Conservation (phyloP, 2,888 invertebrate genomes). For the Saturnia japonica region DNA sequence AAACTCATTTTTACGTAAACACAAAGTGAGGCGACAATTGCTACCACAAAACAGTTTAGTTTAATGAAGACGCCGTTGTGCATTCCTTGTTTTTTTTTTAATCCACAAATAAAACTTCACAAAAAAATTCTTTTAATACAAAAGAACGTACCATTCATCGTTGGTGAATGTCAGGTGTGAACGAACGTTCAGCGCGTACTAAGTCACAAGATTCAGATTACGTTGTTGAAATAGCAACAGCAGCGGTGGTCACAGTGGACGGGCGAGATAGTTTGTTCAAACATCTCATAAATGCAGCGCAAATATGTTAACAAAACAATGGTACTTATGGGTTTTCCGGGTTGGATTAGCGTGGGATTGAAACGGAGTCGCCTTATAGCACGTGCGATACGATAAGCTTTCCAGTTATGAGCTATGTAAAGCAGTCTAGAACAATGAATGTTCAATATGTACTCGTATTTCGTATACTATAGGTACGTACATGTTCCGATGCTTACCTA, state of each 20-base stretch:
- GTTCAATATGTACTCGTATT: conserved; percentile 47
- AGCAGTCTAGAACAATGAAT: conserved; percentile 53
- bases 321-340: conserved; percentile 74
- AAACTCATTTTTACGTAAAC: conserved; percentile 44
- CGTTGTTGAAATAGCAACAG: conserved; percentile 58
- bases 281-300: conserved; percentile 59
- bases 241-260: conserved; percentile 54
- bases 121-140: conserved; percentile 38
- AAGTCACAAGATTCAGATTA: conserved; percentile 55
- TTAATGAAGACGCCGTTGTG: conserved; percentile 61
- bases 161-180: conserved; percentile 32
- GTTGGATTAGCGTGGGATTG: conserved; percentile 73
- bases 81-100: conserved; percentile 48
- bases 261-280: conserved; percentile 65
- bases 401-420: conserved; percentile 38
- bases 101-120: conserved; percentile 37
- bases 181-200: conserved; percentile 47
- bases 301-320: conserved; percentile 71
- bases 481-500: conserved; percentile 49
- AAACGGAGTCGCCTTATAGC: conserved; percentile 49
- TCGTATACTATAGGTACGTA: not conserved
- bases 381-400: conserved; percentile 63
- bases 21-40: conserved; percentile 55
- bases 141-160: conserved; percentile 50
- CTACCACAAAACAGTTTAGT: conserved; percentile 46